Evolutionary conservation across 2,888 invertebrate species (phyloP), one percentile per base, ranked within the genome.

Genomic region (Bombylius major): DNA sequence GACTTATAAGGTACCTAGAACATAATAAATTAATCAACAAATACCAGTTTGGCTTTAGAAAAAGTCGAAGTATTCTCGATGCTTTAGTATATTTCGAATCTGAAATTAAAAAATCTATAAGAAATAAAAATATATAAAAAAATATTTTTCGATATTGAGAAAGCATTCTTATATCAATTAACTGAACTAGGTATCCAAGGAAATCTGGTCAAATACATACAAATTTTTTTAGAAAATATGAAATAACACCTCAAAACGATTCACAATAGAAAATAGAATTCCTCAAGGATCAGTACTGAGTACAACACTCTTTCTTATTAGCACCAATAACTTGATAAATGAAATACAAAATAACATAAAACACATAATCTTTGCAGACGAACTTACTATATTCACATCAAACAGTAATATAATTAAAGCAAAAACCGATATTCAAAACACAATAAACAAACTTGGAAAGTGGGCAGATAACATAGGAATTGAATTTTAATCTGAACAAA

Each of bases 61-160:
- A 49, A 49, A n/a, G 34, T 4, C 4, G 13, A 8, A 14, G 48
- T 7, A 48, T 33, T 11, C 3, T 6, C 5, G 48, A 49, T 32
- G 49, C 49, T n/a, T n/a, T 34, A 4, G 12, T 34, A 11, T 49
- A 49, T 13, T 23, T 36, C 4, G 47, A 47, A 48, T 9, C 42
- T 1, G 49, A 54, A 49, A 44, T 50, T 4, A n/a, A 11, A 8
- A 36, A 49, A 49, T 12, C 49, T 4, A 49, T 54, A 9, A 33
- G 9, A 13, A 33, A 47, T n/a, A 54, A 49, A 13, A 13, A 53
- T 48, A 9, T 23, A n/a, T n/a, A n/a, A n/a, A n/a, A n/a, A n/a
- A 1, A n/a, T 50, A 14, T 31, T 54, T 33, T 45, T 50, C 33
- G 54, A 54, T 12, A 54, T 54, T 5, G 39, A 54, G 14, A 54